These are phyloP conservation scores for Epinephelus cyanopodus DNA, from an alignment of 2,113 vertebrate species.

Conservation along the genomic window DNA sequence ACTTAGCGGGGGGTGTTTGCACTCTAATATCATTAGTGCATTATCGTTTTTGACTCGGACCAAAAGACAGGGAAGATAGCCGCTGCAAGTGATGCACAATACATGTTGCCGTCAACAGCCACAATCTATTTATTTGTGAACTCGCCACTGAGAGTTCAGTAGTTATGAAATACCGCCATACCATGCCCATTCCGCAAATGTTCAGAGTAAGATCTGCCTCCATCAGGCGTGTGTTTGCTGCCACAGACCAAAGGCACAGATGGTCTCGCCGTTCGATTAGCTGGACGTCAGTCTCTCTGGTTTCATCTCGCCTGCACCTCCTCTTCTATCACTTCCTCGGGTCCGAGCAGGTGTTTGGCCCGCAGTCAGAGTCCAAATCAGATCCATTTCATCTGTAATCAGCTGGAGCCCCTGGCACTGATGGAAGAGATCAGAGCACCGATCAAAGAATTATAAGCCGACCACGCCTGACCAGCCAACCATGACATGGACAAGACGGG, in stretches of 20 bases:
- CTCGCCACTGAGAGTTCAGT: background rate
- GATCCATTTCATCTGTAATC: slow-evolving; percentile 83
- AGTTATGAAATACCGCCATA: background rate
- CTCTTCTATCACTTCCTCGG: slow-evolving; percentile 46
- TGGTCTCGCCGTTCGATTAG: slow-evolving; percentile 44
- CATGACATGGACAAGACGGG: slow-evolving; percentile 61
- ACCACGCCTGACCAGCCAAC: slow-evolving; percentile 73
- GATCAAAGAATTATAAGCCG: slow-evolving; percentile 76
- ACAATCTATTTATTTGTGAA: too few species aligned
- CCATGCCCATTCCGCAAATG: background rate
- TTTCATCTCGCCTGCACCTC: slow-evolving; percentile 56
- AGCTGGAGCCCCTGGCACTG: slow-evolving; percentile 76
- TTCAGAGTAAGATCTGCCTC: slow-evolving; percentile 8
- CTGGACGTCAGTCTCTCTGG: slow-evolving; percentile 32
- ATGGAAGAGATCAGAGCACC: slow-evolving; percentile 75
- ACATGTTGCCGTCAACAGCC: too few species aligned
- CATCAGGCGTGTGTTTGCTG: background rate
- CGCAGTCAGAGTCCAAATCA: slow-evolving; percentile 74
- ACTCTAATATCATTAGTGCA: too few species aligned
- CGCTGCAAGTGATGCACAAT: too few species aligned
- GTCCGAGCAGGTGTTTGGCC: slow-evolving; percentile 81
- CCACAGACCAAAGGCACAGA: slow-evolving; percentile 45
- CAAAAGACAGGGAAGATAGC: too few species aligned
- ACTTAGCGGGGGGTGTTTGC: too few species aligned
- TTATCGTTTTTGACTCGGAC: too few species aligned